phyloP scores from a whole-genome alignment of 2,113 vertebrate genomes.

The Vulpes vulpes region DNA sequence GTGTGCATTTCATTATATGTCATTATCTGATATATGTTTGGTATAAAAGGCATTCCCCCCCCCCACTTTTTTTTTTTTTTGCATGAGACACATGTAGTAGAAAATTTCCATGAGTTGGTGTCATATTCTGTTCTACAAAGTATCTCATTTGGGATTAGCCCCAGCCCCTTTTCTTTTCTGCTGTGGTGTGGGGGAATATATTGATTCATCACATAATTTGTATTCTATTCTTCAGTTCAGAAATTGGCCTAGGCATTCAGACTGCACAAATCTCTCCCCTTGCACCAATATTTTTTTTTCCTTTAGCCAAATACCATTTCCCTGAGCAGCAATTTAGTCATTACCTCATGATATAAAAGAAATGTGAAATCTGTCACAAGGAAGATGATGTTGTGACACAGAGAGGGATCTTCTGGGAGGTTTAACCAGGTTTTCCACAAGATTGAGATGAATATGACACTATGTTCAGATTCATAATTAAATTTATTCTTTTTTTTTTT shows the following conservation, averaged over 20 bases:
- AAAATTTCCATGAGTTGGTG: slow-evolving; percentile 56
- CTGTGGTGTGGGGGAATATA: not conserved
- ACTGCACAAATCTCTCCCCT: slow-evolving; percentile 68
- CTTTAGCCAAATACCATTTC: slow-evolving; percentile 82
- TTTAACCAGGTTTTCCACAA: slow-evolving; percentile 85
- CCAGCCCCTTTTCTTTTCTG: not conserved
- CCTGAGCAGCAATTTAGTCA: slow-evolving; percentile 85
- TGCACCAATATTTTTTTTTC: slow-evolving; percentile 64
- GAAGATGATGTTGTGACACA: slow-evolving; percentile 87
- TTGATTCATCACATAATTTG: slow-evolving; percentile 64
- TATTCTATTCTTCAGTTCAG: not conserved
- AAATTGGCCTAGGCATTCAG: slow-evolving; percentile 69
- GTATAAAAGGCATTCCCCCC: slow-evolving; percentile 61
- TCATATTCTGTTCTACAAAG: not conserved
- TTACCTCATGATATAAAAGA: slow-evolving; percentile 84
- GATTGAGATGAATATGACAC: slow-evolving; percentile 86
- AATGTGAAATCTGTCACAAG: slow-evolving; percentile 86
- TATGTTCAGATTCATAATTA: slow-evolving; percentile 77
- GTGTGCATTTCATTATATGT: slow-evolving; percentile 78
- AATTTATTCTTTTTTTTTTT: slow-evolving; percentile 60
- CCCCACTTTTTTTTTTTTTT: slow-evolving; percentile 30
- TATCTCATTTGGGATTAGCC: slow-evolving; percentile 3
- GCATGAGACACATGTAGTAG: slow-evolving; percentile 45
- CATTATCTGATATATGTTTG: slow-evolving; percentile 82
- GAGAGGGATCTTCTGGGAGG: slow-evolving; percentile 83